A percentile compares a stretch with the other conserved stretches of the same genome.
These are phyloP conservation scores for Platyrinchus mystaceus DNA, from an alignment of 2,797 vertebrate genomes.

Conservation along the genomic window DNA sequence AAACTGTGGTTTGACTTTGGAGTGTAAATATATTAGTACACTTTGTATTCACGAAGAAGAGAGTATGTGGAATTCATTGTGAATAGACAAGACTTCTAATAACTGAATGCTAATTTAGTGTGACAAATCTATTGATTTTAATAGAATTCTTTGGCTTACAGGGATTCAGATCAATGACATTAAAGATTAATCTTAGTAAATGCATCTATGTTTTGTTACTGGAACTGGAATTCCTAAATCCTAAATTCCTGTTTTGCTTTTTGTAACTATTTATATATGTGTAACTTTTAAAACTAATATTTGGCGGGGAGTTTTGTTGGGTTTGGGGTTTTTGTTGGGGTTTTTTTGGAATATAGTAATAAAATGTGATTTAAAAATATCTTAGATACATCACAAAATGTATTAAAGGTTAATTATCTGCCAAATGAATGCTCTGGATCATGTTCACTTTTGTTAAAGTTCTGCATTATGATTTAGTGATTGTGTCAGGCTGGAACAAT, in stretches of 20 bases:
- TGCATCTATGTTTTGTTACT: not conserved
- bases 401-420: slow-evolving; percentile 23
- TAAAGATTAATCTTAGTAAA: not conserved
- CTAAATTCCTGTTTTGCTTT: slow-evolving; percentile 26
- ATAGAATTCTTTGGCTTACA: not conserved
- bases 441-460: not conserved
- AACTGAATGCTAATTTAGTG: not conserved
- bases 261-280: slow-evolving; percentile 22
- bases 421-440: not conserved
- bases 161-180: not conserved
- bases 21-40: not conserved
- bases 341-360: not conserved
- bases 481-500: not conserved
- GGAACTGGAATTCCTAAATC: not conserved
- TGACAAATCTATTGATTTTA: not conserved
- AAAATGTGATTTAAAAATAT: not conserved
- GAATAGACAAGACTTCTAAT: not conserved
- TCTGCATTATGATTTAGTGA: not conserved
- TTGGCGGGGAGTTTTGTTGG: not conserved
- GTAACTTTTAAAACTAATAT: slow-evolving; percentile 7
- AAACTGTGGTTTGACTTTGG: not conserved
- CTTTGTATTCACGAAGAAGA: slow-evolving; percentile 10
- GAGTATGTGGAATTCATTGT: not conserved
- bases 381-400: not conserved
- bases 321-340: not conserved